phyloP scores from a whole-genome alignment of 2,113 vertebrate genomes.

The Mionectes macconnelli region DNA sequence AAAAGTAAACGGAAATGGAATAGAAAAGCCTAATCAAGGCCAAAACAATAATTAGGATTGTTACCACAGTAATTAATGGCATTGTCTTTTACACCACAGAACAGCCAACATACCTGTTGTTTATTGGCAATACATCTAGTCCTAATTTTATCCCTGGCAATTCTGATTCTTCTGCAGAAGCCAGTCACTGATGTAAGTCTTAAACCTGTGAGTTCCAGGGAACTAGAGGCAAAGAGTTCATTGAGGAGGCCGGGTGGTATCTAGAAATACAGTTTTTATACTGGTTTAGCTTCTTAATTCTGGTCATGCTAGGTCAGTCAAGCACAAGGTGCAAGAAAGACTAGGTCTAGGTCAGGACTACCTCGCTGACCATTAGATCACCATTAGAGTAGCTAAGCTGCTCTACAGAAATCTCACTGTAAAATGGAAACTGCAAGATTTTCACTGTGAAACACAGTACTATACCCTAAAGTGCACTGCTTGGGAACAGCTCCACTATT shows the following conservation, averaged over 20 bases:
- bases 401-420: background rate
- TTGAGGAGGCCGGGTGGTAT: accelerated
- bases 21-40: background rate
- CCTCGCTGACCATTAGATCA: accelerated
- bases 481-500: background rate
- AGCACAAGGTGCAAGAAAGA: background rate
- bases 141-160: background rate
- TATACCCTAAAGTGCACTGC: accelerated
- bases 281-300: background rate
- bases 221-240: background rate
- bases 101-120: background rate
- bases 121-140: background rate
- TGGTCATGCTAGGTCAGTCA: background rate
- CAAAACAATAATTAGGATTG: background rate
- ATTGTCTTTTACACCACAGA: background rate
- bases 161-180: background rate
- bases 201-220: background rate
- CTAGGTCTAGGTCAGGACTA: background rate
- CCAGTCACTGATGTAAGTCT: background rate
- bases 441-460: background rate
- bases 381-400: accelerated
- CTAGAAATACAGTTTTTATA: background rate
- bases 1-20: background rate
- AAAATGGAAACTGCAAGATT: background rate
- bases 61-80: background rate